phyloP scores from a whole-genome alignment of 2,888 invertebrate genomes.

The Drosophila paucipuncta region DNA sequence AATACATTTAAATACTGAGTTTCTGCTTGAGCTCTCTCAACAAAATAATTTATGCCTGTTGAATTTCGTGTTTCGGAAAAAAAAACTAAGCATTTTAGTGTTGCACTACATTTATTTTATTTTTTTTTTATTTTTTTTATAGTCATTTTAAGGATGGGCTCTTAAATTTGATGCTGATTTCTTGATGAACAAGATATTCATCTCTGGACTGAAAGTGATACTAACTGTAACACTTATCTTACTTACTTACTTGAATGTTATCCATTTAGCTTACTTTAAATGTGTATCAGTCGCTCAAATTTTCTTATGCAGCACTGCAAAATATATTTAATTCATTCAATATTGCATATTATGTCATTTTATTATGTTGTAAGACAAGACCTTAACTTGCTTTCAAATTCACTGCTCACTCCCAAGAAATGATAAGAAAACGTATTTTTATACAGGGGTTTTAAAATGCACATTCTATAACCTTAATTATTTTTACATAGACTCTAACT shows the following conservation, averaged over 20 bases:
- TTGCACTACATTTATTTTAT: neutral
- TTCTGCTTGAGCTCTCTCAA: neutral
- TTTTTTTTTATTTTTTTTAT: neutral
- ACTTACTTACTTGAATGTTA: neutral
- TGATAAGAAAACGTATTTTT: neutral
- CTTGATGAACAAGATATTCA: neutral
- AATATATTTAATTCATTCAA: neutral
- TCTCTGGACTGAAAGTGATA: neutral
- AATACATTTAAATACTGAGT: neutral
- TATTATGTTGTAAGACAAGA: neutral
- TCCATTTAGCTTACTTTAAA: neutral
- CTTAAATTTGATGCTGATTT: neutral
- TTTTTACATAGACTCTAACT: neutral
- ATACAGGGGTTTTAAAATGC: neutral
- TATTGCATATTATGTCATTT: neutral
- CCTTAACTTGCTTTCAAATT: neutral
- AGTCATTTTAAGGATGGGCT: neutral
- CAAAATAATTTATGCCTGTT: neutral
- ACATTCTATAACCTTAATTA: conserved; percentile 16
- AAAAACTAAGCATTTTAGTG: neutral
- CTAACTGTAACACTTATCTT: neutral
- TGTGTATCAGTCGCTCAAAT: neutral
- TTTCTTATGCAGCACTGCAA: neutral
- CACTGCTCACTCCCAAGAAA: neutral
- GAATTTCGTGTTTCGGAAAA: neutral